A percentile compares a stretch with the other conserved stretches of the same genome.
These are phyloP conservation scores for Phalacrocorax pelagicus DNA, from an alignment of 2,113 vertebrate genomes.

Conservation along the genomic window DNA sequence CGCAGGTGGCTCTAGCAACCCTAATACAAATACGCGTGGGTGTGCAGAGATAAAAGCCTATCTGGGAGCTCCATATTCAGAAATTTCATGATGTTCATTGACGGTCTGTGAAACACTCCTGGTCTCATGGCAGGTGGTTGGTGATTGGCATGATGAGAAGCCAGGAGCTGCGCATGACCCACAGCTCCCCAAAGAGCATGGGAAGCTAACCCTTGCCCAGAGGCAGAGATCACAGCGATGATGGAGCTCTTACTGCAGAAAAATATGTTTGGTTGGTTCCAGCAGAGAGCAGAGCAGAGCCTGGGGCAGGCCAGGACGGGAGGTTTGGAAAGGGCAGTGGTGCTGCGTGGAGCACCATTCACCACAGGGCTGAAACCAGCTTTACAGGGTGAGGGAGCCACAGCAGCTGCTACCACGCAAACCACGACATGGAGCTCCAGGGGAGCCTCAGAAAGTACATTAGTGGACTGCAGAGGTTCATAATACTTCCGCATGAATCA, in stretches of 20 bases:
- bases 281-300: background rate
- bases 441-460: background rate
- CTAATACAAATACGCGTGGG: rapidly evolving
- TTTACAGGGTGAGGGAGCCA: background rate
- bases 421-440: background rate
- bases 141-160: background rate
- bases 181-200: background rate
- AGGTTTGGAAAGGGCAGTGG: rapidly evolving
- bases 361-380: rapidly evolving
- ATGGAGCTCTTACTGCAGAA: background rate
- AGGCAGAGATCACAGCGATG: rapidly evolving
- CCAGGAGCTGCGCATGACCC: background rate
- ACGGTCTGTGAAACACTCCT: background rate
- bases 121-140: no score
- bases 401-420: rapidly evolving
- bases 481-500: no score
- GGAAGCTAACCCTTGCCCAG: background rate
- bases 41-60: background rate
- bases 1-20: background rate
- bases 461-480: background rate
- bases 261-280: background rate
- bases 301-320: no score
- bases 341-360: background rate
- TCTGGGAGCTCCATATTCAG: background rate
- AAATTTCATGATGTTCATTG: background rate